Base-by-base conservation (phyloP, 2,797 vertebrate species). In the Calcarius lapponicus region DNA sequence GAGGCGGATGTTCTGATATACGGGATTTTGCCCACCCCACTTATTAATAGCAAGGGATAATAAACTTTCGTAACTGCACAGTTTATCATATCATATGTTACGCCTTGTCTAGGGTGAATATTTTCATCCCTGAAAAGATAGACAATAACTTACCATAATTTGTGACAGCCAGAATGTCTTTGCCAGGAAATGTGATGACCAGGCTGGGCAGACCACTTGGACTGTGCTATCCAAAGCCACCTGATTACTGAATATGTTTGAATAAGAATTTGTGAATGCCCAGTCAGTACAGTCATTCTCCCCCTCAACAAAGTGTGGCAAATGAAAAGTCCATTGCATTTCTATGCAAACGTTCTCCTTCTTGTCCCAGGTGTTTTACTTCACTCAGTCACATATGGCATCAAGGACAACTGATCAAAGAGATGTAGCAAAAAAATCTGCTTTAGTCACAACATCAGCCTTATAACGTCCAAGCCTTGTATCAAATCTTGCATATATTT, bases 81-180 rank as follows among this genome's bases (percentile, higher is more conserved):
- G 34, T 95, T 91, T 82, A 86, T 95, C n/a, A 51, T 85, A 95
- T 96, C 90, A 80, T 90, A 92, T 84, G 58, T 85, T 94, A 71
- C 0, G 3, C 51, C 87, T 93, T 83, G 94, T 83, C 86, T 86
- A 65, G 75, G 14, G 78, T n/a, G 84, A 89, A 66, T 87, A 57
- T 94, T 90, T 89, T 80, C 50, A 89, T 83, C 69, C 56, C n/a
- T 69, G 65, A 78, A 91, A 89, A 92, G 51, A 43, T 0, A 90
- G 71, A 85, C 20, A 60, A 53, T 36, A 84, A 34, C 47, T 85
- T 51, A 65, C 31, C 22, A 18, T 64, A 31, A 91, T 73, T 86
- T 88, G 51, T 82, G 87, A 66, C 62, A 93, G 28, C 12, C 60
- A 81, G 62, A 51, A 67, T 26, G 21, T 80, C 66, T 81, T 92